Evolutionary conservation across 2,888 invertebrate species (phyloP), one percentile per base, ranked within the genome.

Genomic region (Campaea margaritaria): DNA sequence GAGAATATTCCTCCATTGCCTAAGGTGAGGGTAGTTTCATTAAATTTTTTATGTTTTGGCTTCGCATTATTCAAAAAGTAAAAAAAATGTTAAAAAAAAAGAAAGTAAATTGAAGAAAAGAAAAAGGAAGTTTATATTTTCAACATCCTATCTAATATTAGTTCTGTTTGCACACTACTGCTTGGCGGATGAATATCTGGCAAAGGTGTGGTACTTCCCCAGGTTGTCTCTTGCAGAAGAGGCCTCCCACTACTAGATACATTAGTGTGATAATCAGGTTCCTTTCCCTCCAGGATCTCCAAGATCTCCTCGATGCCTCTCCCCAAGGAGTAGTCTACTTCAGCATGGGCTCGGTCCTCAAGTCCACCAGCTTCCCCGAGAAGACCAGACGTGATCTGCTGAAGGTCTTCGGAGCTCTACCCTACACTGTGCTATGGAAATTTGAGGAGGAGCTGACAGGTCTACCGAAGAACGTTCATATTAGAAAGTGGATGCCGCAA

Each of bases 401-500:
- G 12, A 53, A 66, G 11, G 64, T 80, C 3, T 72, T 89, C n/a
- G 74, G 76, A 0, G 64, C 67, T 0, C 54, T 87, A 0, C 81
- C 83, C 0, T 85, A 87, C 61, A 87, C 87, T 0, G 89, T 93
- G 14, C 75, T 93, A 4, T 93, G 93, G 93, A 93, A 93, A 72
- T 93, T 88, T 47, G 93, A 93, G 60, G 83, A 82, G 5, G 64
- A 82, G 0, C 51, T 92, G 0, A 69, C 79, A 0, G 79, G 76
- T 0, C 69, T 88, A 13, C 91, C 93, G 0, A 74, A 80, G 51
- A 93, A 93, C 52, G 82, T 94, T 0, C 86, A 90, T 55, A 74
- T 92, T 0, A 75, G 81, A 15, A 71, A 86, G 0, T 94, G 94
- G 94, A 75, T 93, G 71, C 93, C 93, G 0, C 94, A 94, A 66